Evolutionary conservation across 1,140 invertebrate species (phyloP).

Genomic region (Magallana angulata): DNA sequence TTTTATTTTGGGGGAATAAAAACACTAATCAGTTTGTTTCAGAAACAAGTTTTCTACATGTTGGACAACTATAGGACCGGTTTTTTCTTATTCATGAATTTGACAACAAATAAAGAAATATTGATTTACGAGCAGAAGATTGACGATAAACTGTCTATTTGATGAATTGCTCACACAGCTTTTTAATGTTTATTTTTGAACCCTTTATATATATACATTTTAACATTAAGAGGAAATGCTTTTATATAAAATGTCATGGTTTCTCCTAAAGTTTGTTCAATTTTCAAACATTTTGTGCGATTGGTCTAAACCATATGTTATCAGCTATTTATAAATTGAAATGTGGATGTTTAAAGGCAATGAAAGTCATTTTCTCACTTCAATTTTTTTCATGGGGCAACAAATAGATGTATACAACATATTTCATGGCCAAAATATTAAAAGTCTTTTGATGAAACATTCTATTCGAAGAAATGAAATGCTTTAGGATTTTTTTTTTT

Average conservation of each 20-base stretch:
- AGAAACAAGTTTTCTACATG: too few relatives aligned
- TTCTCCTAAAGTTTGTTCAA: not conserved
- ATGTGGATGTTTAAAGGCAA: not conserved
- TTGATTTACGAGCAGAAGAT: not conserved
- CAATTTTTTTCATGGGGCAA: not conserved
- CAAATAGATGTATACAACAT: too few relatives aligned
- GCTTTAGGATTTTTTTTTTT: too few relatives aligned
- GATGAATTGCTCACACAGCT: not conserved
- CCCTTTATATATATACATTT: not conserved
- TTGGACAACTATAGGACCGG: too few relatives aligned
- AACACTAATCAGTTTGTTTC: too few relatives aligned
- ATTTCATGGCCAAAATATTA: too few relatives aligned
- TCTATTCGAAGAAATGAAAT: too few relatives aligned
- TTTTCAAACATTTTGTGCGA: not conserved
- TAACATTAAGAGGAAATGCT: not conserved
- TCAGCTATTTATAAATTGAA: not conserved
- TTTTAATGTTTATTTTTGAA: constrained; percentile 22
- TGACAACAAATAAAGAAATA: constrained; percentile 12
- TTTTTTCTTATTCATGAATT: constrained; percentile 13
- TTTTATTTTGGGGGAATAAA: too few relatives aligned
- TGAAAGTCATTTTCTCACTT: not conserved
- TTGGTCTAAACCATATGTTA: not conserved
- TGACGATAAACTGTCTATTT: not conserved
- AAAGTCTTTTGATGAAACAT: too few relatives aligned
- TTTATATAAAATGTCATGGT: not conserved